These are phyloP conservation scores for Fistularia commersonii DNA, from an alignment of 2,797 vertebrate genomes.

Conservation along the genomic window DNA sequence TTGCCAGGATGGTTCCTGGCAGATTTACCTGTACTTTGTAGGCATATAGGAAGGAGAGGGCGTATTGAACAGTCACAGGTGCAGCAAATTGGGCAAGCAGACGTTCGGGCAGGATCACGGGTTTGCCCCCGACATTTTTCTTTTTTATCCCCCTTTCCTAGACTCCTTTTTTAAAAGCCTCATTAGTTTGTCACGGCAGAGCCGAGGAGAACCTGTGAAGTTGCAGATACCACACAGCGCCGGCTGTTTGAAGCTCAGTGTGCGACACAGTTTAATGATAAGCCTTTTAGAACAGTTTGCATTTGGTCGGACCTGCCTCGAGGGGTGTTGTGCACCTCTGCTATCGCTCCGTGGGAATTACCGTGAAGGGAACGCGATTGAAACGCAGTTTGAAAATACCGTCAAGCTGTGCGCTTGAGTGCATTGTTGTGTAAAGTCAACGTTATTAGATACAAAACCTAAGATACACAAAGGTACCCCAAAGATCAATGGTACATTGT, in stretches of 20 bases:
- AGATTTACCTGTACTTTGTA: not conserved
- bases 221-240: constrained; percentile 6
- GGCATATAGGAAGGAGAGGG: not conserved
- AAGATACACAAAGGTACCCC: no score
- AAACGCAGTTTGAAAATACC: not conserved
- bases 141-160: constrained; percentile 22
- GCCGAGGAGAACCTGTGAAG: constrained; percentile 21
- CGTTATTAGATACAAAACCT: no score
- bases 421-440: no score
- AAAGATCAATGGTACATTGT: no score
- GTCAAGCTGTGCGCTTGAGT: no score
- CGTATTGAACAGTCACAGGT: not conserved
- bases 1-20: constrained; percentile 1
- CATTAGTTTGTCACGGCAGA: constrained; percentile 30
- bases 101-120: not conserved
- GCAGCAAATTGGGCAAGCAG: not conserved
- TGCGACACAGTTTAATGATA: constrained; percentile 30
- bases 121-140: not conserved
- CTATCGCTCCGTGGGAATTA: not conserved
- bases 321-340: not conserved
- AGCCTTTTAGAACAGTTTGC: constrained; percentile 5
- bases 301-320: constrained; percentile 11
- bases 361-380: not conserved
- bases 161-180: constrained; percentile 31
- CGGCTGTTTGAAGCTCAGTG: constrained; percentile 15